phyloP scores from a whole-genome alignment of 2,113 vertebrate genomes.

The Clarias magur region DNA sequence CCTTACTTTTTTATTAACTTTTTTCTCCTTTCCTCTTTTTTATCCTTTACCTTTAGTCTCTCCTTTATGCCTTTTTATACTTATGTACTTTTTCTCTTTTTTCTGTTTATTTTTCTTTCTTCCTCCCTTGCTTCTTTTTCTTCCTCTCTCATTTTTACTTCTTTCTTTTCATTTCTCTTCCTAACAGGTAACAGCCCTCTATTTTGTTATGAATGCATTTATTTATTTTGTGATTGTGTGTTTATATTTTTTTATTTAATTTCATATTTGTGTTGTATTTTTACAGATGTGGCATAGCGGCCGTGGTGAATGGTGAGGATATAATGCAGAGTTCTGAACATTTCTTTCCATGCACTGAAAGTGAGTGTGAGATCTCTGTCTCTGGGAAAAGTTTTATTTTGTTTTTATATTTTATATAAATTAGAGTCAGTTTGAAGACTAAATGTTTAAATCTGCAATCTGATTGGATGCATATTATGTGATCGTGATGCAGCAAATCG shows the following conservation, averaged over 20 bases:
- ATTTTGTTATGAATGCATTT: neutral
- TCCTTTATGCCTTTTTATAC: neutral
- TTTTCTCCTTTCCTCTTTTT: neutral
- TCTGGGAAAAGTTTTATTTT: neutral
- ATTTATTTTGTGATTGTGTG: neutral
- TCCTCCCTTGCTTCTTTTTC: neutral
- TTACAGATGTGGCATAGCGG: constrained; percentile 48
- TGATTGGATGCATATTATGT: too few relatives aligned
- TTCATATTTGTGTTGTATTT: neutral
- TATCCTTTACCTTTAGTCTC: neutral
- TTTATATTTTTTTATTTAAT: neutral
- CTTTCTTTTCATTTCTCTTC: neutral
- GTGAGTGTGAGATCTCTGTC: constrained; percentile 31
- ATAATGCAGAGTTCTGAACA: constrained; percentile 68
- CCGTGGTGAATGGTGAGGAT: constrained; percentile 74
- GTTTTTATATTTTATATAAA: neutral
- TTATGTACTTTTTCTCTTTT: neutral
- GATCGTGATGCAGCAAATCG: neutral
- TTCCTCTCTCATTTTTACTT: neutral
- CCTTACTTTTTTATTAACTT: neutral
- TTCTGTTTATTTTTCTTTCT: neutral
- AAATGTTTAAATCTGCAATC: too few relatives aligned
- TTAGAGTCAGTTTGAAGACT: too few relatives aligned
- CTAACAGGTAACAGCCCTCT: neutral
- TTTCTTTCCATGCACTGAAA: constrained; percentile 54